These are phyloP conservation scores for Tachysurus vachellii DNA, from an alignment of 2,113 vertebrate species.

Conservation along the genomic window DNA sequence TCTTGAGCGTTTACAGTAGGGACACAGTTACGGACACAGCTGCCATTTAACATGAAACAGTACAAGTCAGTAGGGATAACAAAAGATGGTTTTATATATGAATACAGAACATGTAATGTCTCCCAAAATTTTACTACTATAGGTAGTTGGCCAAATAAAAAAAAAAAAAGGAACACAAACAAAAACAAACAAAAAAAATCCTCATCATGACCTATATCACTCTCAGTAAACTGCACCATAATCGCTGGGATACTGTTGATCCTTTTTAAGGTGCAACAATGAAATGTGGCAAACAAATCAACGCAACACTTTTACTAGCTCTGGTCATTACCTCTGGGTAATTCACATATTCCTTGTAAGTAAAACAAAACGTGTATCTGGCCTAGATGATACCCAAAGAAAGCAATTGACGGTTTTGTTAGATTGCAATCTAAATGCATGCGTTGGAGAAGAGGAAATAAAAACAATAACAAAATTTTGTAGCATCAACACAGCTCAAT, in stretches of 20 bases:
- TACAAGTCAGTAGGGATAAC: constrained; percentile 33
- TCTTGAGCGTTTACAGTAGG: constrained; percentile 34
- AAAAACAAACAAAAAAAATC: not conserved
- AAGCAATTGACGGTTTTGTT: not conserved
- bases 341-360: not conserved
- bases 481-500: constrained; percentile 63
- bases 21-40: constrained; percentile 57
- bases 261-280: constrained; percentile 50
- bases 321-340: constrained; percentile 26
- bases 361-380: not conserved
- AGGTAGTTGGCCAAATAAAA: not conserved
- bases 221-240: constrained; percentile 29
- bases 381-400: not conserved
- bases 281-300: constrained; percentile 40
- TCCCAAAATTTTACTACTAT: constrained; percentile 30
- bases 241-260: constrained; percentile 2
- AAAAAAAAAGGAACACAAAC: not conserved
- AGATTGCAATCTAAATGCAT: constrained; percentile 5
- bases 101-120: constrained; percentile 16
- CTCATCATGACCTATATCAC: constrained; percentile 14
- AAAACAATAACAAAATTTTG: constrained; percentile 52
- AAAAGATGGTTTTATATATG: constrained; percentile 33
- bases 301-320: constrained; percentile 29
- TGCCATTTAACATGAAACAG: constrained; percentile 55
- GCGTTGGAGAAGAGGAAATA: not conserved